Conservation (phyloP, 2,113 vertebrate genomes). For the Hydrolagus affinis region DNA sequence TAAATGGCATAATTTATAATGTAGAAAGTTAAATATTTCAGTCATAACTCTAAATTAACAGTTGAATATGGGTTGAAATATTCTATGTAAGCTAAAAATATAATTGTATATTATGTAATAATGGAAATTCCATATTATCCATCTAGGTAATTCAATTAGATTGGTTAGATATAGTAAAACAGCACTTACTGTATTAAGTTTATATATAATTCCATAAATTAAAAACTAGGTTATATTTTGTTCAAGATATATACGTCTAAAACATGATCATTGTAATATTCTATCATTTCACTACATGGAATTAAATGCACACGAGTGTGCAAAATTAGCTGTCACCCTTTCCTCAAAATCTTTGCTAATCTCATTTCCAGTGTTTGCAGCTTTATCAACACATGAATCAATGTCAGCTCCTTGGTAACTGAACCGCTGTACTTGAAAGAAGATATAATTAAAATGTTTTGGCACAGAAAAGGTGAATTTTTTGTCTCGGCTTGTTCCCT, state of each 20-base stretch:
- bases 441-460: slow-evolving; percentile 99
- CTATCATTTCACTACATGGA: slow-evolving; percentile 87
- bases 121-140: neutral
- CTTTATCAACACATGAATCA: slow-evolving; percentile 99
- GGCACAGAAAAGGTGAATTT: slow-evolving; percentile 87
- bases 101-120: neutral
- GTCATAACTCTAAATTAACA: neutral
- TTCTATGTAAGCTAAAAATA: neutral
- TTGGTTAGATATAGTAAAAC: neutral
- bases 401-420: slow-evolving; percentile 99
- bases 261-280: slow-evolving; percentile 73
- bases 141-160: neutral
- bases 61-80: neutral
- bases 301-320: slow-evolving; percentile 89
- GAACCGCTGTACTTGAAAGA: slow-evolving; percentile 91
- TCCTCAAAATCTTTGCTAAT: slow-evolving; percentile 99
- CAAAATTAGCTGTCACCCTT: slow-evolving; percentile 99
- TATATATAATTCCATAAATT: neutral
- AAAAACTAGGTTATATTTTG: slow-evolving; percentile 15
- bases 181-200: slow-evolving; percentile 10
- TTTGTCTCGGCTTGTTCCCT: slow-evolving; percentile 72
- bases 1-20: neutral
- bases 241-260: slow-evolving; percentile 52
- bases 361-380: slow-evolving; percentile 99
- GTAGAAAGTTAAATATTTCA: slow-evolving; percentile 4